Conservation (phyloP, 2,113 vertebrate genomes). For the Ptilorrhoa leucosticta region DNA sequence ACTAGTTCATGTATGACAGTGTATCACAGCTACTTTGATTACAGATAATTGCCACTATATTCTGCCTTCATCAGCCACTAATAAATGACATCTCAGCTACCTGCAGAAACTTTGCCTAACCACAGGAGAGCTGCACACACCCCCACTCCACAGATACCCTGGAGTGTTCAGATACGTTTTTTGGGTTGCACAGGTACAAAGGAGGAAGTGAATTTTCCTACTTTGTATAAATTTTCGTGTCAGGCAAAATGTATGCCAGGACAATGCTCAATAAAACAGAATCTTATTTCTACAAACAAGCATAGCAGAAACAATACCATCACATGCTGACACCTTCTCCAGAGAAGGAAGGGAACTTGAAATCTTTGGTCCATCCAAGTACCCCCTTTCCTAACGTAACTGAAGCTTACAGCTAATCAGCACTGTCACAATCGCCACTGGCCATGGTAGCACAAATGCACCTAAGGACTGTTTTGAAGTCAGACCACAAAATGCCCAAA, state of each 20-base stretch:
- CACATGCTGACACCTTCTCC: neutral
- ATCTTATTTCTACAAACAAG: neutral
- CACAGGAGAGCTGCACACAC: neutral
- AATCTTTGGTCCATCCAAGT: neutral
- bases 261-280: neutral
- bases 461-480: neutral
- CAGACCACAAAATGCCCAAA: neutral
- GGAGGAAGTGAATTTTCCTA: neutral
- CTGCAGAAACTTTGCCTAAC: neutral
- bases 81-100: neutral
- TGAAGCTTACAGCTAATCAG: neutral
- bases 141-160: neutral
- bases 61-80: neutral
- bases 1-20: neutral
- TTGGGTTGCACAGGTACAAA: neutral
- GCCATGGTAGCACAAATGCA: neutral
- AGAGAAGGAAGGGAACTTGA: neutral
- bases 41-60: neutral
- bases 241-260: neutral
- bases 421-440: neutral
- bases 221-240: neutral
- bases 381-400: neutral
- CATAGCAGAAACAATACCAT: neutral
- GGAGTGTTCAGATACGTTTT: neutral
- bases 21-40: neutral